Base-by-base conservation (phyloP, 2,888 invertebrate genomes). In the Hesperia comma region DNA sequence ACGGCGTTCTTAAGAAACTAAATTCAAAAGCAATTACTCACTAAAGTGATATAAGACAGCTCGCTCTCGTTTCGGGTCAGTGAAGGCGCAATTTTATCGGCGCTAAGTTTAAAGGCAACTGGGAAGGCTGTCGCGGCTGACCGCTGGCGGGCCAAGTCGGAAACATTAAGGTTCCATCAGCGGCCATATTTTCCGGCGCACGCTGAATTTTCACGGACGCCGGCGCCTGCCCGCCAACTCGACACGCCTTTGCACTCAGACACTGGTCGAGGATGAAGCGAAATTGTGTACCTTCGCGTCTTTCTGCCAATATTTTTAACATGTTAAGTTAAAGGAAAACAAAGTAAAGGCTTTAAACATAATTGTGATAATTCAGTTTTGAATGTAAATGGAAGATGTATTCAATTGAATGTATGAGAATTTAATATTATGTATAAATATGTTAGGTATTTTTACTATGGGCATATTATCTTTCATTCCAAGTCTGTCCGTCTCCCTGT, bases 231-330 rank as follows among this genome's bases (percentile, higher is more conserved):
- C 81, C 85, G 84, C 82, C 82, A 79, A 72, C 76, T 79, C 86
- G 87, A 91, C 91, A 91, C 88, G 91, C 87, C 90, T 91, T 91
- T 91, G 91, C 91, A 91, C 91, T 92, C 89, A 90, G 86, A 84
- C 85, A 79, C 79, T 83, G 77, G 80, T 83, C 81, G 75, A 80
- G 81, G 72, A 86, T 84, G 49, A 49, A 87, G 87, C 82, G 81
- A 83, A 84, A 85, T 85, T 85, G 85, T 86, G 86, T 88, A 85
- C 83, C 80, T 79, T 81, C 75, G 76, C 77, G 82, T 79, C 80
- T 80, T 74, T 72, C 71, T 76, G 82, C 83, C 86, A 81, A 87
- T 88, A 88, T 87, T 86, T 79, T 77, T 82, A 82, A 81, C 76
- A 64, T 40, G 33, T 57, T 64, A 57, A 64, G 49, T 10, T 56